Evolutionary conservation across 2,113 vertebrate genomes (phyloP).

Genomic region (Pavo muticus): DNA sequence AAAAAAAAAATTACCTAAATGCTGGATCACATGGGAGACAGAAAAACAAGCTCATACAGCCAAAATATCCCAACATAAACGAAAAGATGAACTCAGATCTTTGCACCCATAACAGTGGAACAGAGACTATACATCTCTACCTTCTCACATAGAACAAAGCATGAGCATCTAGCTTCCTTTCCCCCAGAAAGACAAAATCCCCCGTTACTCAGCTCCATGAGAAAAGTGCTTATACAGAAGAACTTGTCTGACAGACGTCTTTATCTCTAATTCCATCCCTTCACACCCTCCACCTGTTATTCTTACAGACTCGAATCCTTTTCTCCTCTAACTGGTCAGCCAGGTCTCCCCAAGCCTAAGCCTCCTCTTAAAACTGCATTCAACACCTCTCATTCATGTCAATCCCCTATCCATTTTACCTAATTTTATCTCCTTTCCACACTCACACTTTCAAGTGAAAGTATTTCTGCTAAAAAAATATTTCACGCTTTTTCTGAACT

Average conservation of each 20-base stretch:
- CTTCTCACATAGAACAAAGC: background rate
- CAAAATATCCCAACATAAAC: accelerated
- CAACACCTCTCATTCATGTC: background rate
- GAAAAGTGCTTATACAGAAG: background rate
- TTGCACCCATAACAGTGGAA: background rate
- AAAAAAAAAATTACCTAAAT: background rate
- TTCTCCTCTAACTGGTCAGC: background rate
- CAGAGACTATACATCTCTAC: background rate
- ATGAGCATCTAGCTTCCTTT: background rate
- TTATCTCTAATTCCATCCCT: background rate
- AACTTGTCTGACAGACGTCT: background rate
- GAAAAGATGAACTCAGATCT: background rate
- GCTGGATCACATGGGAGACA: background rate
- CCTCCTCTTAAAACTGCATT: background rate
- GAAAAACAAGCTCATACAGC: background rate
- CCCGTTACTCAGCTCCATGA: background rate
- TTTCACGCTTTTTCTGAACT: background rate
- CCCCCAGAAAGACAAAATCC: background rate
- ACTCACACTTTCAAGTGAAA: background rate
- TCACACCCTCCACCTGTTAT: accelerated
- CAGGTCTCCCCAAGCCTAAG: accelerated
- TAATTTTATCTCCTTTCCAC: background rate
- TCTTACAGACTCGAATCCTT: background rate
- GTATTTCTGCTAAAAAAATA: background rate
- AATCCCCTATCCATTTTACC: background rate